Base-by-base conservation (phyloP, 2,797 vertebrate species). In the Echeneis naucrates region DNA sequence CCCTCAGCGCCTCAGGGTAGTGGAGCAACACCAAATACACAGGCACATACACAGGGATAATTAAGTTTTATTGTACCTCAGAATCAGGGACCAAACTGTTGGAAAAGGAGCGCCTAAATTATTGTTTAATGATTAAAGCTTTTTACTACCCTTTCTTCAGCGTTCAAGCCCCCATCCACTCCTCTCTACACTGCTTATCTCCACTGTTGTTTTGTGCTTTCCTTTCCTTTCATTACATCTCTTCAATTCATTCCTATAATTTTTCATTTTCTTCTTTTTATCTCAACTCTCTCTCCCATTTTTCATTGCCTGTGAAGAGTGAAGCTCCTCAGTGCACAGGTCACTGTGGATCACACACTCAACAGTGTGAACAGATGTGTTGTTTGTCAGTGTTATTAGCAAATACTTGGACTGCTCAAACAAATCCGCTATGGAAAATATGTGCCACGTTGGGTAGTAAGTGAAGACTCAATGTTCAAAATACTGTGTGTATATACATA, bases 41-140 rank as follows among this genome's bases (percentile, higher is more conserved):
- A 58, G 53, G 10, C 69, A 78, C 72, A 81, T 26, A 75, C 61
- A 73, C 42, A 21, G 42, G 72, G 50, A 69, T 84, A 73, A 81
- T 82, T 82, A 85, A 45, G 45, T 78, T 89, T 90, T 79, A 86
- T 30, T 72, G 70, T 67, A 57, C 32, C 67, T 71, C 56, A 72
- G 76, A 72, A 81, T 61, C 78, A 75, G 53, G 44, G n/a, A 21
- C 23, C 63, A 78, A 76, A 85, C 55, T 70, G 78, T 52, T 76
- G 74, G 71, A 76, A 71, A 78, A 85, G 59, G 37, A 71, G 56
- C 14, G 65, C 66, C 68, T 73, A 78, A 84, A 84, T 87, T 76
- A 73, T 70, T 68, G 65, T 81, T 78, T 67, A 80, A 80, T 79
- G 75, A 81, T 81, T 78, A 27, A 54, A 52, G 33, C 50, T 77